Conservation (phyloP, 2,888 invertebrate genomes). For the Cosmia pyralina region DNA sequence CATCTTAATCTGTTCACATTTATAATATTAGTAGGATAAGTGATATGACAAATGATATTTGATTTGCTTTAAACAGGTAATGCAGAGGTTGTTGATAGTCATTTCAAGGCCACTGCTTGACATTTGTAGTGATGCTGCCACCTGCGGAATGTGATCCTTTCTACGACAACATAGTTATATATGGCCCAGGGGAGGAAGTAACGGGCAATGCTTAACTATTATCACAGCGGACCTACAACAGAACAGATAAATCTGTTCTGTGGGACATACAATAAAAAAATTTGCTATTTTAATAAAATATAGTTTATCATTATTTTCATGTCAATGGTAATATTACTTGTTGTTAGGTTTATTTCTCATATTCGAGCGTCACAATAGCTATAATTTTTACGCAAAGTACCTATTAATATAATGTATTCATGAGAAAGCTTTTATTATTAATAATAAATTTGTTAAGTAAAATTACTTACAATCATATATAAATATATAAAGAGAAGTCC, state of each 20-base stretch:
- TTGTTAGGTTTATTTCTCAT: not conserved
- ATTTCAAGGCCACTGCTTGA: constrained; percentile 42
- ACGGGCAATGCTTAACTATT: not conserved
- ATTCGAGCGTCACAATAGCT: not conserved
- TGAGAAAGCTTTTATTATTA: not conserved
- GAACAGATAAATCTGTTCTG: no score
- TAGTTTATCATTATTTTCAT: not conserved
- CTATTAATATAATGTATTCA: not conserved
- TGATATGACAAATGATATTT: not conserved
- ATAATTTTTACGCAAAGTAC: not conserved
- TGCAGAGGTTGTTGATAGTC: constrained; percentile 6
- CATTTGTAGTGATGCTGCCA: constrained; percentile 35
- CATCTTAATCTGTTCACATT: not conserved
- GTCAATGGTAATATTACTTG: not conserved
- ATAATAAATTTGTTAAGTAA: no score
- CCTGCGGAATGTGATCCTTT: constrained; percentile 53
- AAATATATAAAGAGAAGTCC: no score
- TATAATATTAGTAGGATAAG: not conserved
- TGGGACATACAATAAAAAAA: not conserved
- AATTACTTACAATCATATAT: no score
- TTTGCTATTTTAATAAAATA: not conserved
- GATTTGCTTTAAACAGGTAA: constrained; percentile 24
- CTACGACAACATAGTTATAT: constrained; percentile 26
- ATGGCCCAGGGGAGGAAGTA: constrained; percentile 14
- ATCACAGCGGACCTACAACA: not conserved